Evolutionary conservation across 2,888 invertebrate genomes (phyloP).

Genomic region (Drosophila nr. medialis): DNA sequence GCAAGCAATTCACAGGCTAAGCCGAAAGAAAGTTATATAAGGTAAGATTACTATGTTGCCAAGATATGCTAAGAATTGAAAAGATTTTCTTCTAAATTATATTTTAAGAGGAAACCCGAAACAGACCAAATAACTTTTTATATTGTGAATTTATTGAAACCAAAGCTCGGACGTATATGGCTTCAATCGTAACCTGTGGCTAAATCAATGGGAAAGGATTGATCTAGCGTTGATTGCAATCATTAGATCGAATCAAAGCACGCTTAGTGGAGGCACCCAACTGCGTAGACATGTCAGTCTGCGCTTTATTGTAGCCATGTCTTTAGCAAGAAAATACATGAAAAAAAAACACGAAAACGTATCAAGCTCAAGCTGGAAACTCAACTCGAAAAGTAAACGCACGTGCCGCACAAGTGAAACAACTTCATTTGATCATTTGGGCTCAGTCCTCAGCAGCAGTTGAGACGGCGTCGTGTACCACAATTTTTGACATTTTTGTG

Average conservation of each 20-base stretch:
- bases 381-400: slow-evolving; percentile 72
- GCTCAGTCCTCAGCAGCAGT: slow-evolving; percentile 43
- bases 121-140: not conserved
- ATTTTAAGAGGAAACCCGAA: not conserved
- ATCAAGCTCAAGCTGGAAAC: slow-evolving; percentile 46
- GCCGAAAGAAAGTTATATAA: not conserved
- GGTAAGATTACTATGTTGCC: not conserved
- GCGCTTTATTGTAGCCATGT: slow-evolving; percentile 55
- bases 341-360: slow-evolving; percentile 14
- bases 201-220: slow-evolving; percentile 37
- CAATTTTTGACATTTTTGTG: slow-evolving; percentile 79
- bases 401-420: slow-evolving; percentile 78
- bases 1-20: not conserved
- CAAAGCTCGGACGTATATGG: not conserved
- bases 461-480: slow-evolving; percentile 63
- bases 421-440: slow-evolving; percentile 71
- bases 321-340: slow-evolving; percentile 26
- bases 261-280: slow-evolving; percentile 64
- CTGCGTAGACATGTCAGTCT: slow-evolving; percentile 75
- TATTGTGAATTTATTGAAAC: not conserved
- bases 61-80: not conserved
- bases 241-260: slow-evolving; percentile 53
- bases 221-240: slow-evolving; percentile 48
- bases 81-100: not conserved
- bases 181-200: not conserved